Conservation (phyloP, 2,113 vertebrate genomes). For the Cyprinodon tularosa region DNA sequence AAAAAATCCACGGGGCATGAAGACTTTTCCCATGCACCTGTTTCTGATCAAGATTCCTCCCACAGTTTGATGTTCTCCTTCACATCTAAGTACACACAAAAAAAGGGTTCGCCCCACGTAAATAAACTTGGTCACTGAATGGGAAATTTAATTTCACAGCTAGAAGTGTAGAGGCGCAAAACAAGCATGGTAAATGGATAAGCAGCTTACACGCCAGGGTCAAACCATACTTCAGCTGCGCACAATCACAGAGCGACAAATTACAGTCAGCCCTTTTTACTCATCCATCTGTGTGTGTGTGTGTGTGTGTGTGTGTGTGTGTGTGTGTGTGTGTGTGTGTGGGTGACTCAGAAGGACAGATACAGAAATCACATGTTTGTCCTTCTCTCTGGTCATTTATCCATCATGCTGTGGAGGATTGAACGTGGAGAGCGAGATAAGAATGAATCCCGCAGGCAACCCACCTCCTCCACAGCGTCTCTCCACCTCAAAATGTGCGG, state of each 20-base stretch:
- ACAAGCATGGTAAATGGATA: slow-evolving; percentile 68
- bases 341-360: slow-evolving; percentile 27
- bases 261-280: slow-evolving; percentile 42
- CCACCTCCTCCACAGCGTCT: slow-evolving; percentile 42
- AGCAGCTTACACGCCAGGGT: slow-evolving; percentile 65
- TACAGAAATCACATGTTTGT: slow-evolving; percentile 27
- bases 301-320: not conserved
- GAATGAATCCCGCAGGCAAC: slow-evolving; percentile 28
- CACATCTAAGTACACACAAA: slow-evolving; percentile 16
- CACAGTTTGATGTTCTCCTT: not conserved
- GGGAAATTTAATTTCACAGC: slow-evolving; percentile 60
- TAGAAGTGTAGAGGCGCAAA: slow-evolving; percentile 39
- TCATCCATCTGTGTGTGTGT: slow-evolving; percentile 24
- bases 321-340: slow-evolving; percentile 3
- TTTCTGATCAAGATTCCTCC: slow-evolving; percentile 4
- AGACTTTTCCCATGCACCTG: not conserved
- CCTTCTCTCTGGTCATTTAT: slow-evolving; percentile 41
- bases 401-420: slow-evolving; percentile 38
- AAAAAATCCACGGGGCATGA: not conserved
- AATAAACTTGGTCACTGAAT: slow-evolving; percentile 51
- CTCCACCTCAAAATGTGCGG: slow-evolving; percentile 44
- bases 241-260: slow-evolving; percentile 47
- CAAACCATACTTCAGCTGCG: slow-evolving; percentile 39
- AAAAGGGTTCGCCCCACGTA: slow-evolving; percentile 31
- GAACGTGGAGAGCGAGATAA: slow-evolving; percentile 53